Evolutionary conservation across 2,113 vertebrate species (phyloP).

Genomic region (Oryzias curvinotus): DNA sequence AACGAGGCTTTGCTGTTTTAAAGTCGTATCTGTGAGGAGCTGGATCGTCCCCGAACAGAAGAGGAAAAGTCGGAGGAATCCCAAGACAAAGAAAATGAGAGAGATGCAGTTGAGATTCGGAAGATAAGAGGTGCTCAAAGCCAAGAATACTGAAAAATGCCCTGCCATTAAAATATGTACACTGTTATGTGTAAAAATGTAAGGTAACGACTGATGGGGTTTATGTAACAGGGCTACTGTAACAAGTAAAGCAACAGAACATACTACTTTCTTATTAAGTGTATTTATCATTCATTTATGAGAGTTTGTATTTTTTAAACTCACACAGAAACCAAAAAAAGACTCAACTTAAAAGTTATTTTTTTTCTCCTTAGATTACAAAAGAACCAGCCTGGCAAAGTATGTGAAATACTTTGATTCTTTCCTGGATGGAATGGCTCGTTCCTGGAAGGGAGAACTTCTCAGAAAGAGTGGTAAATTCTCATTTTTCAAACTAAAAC

Average conservation of each 20-base stretch:
- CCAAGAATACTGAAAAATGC: background rate
- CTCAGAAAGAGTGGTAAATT: constrained; percentile 85
- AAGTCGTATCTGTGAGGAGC: constrained; percentile 86
- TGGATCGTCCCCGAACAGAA: constrained; percentile 74
- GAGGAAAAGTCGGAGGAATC: constrained; percentile 65
- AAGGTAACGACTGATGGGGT: too few species aligned
- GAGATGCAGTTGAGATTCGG: constrained; percentile 73
- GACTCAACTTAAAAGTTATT: background rate
- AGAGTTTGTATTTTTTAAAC: too few species aligned
- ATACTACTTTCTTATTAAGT: too few species aligned
- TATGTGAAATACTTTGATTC: constrained; percentile 87
- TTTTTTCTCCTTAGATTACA: constrained; percentile 81
- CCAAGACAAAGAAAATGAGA: constrained; percentile 71
- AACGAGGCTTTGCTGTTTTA: background rate
- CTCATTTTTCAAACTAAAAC: background rate
- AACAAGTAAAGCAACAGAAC: too few species aligned
- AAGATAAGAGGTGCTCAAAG: constrained; percentile 73
- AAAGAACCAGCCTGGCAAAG: constrained; percentile 87
- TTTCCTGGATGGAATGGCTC: constrained; percentile 87
- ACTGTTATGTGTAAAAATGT: too few species aligned
- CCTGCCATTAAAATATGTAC: background rate
- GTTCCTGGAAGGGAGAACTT: constrained; percentile 80
- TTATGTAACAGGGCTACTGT: too few species aligned
- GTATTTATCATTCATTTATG: too few species aligned
- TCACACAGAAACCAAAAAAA: background rate